Evolutionary conservation across 2,797 vertebrate species (phyloP).

Genomic region (Premnoplex brunnescens): DNA sequence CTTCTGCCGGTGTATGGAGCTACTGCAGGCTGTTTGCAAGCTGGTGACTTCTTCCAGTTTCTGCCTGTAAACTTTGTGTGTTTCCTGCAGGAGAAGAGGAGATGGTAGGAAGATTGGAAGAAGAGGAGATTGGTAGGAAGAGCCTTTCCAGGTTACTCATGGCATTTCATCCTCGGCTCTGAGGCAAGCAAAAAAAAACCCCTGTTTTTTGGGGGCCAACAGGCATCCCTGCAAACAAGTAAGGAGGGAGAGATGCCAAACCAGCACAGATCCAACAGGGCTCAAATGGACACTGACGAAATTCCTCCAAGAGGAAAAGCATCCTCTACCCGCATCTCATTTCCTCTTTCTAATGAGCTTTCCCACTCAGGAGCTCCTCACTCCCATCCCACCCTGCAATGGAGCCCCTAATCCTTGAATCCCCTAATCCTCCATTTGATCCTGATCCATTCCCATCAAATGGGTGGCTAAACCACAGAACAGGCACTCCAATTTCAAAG

Average conservation of each 20-base stretch:
- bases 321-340: background rate
- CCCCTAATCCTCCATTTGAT: background rate
- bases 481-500: background rate
- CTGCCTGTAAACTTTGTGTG: slow-evolving; percentile 92
- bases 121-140: background rate
- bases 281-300: background rate
- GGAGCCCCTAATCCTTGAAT: background rate
- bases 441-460: background rate
- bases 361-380: background rate
- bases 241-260: background rate
- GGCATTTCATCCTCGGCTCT: background rate
- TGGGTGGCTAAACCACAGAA: background rate
- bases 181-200: background rate
- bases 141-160: background rate
- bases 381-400: background rate
- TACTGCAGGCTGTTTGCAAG: slow-evolving; percentile 87
- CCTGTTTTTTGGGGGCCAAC: background rate
- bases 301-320: background rate
- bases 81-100: slow-evolving; percentile 81
- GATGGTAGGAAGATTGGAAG: no score
- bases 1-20: slow-evolving; percentile 89
- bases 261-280: background rate
- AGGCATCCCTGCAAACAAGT: background rate
- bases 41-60: slow-evolving; percentile 93
- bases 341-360: background rate